phyloP scores from a whole-genome alignment of 2,113 vertebrate genomes.

The Clarias batrachus region DNA sequence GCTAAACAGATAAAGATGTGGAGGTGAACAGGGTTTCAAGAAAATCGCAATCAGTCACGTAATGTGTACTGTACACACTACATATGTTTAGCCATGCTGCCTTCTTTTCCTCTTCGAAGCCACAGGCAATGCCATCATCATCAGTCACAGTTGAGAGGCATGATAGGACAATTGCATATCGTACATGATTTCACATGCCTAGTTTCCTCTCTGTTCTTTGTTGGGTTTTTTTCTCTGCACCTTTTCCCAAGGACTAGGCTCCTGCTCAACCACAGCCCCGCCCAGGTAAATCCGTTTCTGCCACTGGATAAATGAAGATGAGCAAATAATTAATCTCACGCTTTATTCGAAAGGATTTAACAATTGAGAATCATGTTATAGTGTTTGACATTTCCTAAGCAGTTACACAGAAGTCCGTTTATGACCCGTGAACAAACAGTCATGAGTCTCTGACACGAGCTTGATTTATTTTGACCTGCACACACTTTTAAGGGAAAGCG shows the following conservation, averaged over 20 bases:
- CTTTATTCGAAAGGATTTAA: not conserved
- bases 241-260: not conserved
- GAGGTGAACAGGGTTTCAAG: too few relatives aligned
- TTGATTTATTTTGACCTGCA: not conserved
- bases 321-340: not conserved
- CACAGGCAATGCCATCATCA: not conserved
- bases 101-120: not conserved
- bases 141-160: not conserved
- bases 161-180: not conserved
- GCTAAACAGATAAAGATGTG: not conserved
- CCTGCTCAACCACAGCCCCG: not conserved
- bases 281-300: not conserved
- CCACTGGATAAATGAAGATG: not conserved
- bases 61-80: not conserved
- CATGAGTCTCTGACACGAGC: not conserved
- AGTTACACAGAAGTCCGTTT: not conserved
- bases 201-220: not conserved
- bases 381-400: conserved; percentile 2
- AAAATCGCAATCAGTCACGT: not conserved
- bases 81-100: not conserved
- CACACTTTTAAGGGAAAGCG: not conserved
- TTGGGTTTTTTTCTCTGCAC: not conserved
- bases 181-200: not conserved
- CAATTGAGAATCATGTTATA: not conserved
- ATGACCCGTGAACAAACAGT: not conserved